A percentile compares a stretch with the other conserved stretches of the same genome.
These are phyloP conservation scores for Caenorhabditis virilis DNA, from an alignment of 2,888 invertebrate genomes.

Conservation along the genomic window DNA sequence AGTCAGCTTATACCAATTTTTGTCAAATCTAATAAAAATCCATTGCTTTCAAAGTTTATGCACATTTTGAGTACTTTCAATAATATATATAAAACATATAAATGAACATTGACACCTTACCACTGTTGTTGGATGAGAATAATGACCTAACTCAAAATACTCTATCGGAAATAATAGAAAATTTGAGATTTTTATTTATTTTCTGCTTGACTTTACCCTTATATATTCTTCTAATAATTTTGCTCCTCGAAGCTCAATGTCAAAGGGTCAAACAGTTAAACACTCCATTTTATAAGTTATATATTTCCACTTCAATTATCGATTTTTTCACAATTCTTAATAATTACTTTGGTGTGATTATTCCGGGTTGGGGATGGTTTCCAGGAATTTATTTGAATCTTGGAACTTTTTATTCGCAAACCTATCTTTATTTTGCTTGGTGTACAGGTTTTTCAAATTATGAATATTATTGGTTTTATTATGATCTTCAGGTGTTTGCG, in stretches of 20 bases:
- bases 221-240: conserved; percentile 14
- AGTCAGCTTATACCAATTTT: too few relatives aligned
- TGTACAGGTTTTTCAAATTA: too few relatives aligned
- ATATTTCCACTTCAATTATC: conserved; percentile 21
- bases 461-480: too few relatives aligned
- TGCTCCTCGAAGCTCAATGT: conserved; percentile 18
- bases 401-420: conserved; percentile 15
- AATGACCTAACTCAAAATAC: background rate
- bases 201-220: conserved; percentile 29
- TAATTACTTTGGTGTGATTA: conserved; percentile 31
- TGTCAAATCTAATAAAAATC: too few relatives aligned
- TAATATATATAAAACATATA: background rate
- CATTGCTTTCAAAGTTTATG: too few relatives aligned
- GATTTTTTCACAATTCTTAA: conserved; percentile 27
- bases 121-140: background rate
- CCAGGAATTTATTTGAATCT: conserved; percentile 18
- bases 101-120: background rate
- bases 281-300: conserved; percentile 28
- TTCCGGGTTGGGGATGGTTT: conserved; percentile 25
- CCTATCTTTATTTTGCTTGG: conserved; percentile 31
- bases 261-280: conserved; percentile 18
- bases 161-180: conserved; percentile 17
- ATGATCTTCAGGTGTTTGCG: conserved; percentile 29
- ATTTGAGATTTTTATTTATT: conserved; percentile 17
- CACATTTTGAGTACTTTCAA: background rate